Evolutionary conservation across 2,113 vertebrate species (phyloP), one percentile per base, ranked within the genome.

Genomic region (Larimichthys crocea): DNA sequence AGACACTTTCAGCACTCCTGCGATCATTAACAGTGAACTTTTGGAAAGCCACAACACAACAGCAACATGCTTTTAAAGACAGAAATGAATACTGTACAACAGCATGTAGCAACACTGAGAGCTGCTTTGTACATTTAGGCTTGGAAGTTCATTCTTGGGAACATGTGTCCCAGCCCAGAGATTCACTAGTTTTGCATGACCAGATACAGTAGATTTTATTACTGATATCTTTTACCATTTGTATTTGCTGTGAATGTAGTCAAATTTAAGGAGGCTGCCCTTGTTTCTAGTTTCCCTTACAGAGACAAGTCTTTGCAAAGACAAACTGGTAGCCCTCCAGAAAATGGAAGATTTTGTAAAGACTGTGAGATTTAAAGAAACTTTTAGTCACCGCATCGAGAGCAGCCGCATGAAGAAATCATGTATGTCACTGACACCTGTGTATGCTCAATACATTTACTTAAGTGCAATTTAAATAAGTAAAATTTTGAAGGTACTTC

Each of bases 1-100:
- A 52, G 70, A 57, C 31, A 46, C 66, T 76, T 77, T 74, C 6
- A 29, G 70, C 75, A 59, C 35, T 17, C 20, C 56, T 46, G 66
- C 66, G 83, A 76, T 83, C 74, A 74, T 61, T 56, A 74, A 22
- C 2, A 22, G 26, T 6, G 76, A 63, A 26, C 16, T 80, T 73
- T 24, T 48, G 24, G 14, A 66, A 84, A 70, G 16, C 15, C 40
- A 46, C 9, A 17, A 24, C 70, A 22, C 35, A 69, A 52, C 52
- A 62, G 42, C 40, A 67, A 55, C 24, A 53, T 53, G 55, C 22
- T 82, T 84, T 56, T 46, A 90, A 69, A 86, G 77, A 59, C 46
- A 11, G 31, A 61, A 73, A 75, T 60, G 20, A 85, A 83, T 22
- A 26, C 5, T 55, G 56, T 16, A 52, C 24, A 24, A 44, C 3